phyloP scores from a whole-genome alignment of 2,797 vertebrate species.

The Enteromius anoplus region DNA sequence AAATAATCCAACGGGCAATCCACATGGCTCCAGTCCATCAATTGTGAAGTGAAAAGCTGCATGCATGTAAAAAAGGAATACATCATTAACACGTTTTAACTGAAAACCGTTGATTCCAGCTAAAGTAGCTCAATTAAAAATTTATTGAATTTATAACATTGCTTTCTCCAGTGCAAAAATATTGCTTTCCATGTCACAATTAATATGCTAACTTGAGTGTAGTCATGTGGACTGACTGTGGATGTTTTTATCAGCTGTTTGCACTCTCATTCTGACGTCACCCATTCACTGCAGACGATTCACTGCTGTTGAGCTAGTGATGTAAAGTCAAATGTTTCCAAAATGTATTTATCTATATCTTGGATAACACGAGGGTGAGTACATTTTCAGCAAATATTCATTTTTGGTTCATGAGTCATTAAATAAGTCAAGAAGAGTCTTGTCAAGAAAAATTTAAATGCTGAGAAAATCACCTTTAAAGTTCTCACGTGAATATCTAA shows the following conservation, averaged over 20 bases:
- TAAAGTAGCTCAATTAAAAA: background rate
- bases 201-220: background rate
- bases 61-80: background rate
- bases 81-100: background rate
- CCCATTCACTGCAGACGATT: background rate
- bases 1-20: background rate
- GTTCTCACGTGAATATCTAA: too few relatives aligned
- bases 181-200: background rate
- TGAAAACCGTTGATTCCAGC: background rate
- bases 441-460: too few relatives aligned
- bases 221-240: too few relatives aligned
- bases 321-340: background rate
- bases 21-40: background rate
- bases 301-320: background rate
- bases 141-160: background rate
- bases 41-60: background rate
- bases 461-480: too few relatives aligned
- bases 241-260: background rate
- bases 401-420: background rate
- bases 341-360: background rate
- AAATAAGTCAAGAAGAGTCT: background rate
- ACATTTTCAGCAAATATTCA: background rate
- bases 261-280: background rate
- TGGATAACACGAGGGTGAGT: background rate
- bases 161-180: background rate